phyloP scores from a whole-genome alignment of 2,113 vertebrate genomes.

The Illadopsis cleaveri region DNA sequence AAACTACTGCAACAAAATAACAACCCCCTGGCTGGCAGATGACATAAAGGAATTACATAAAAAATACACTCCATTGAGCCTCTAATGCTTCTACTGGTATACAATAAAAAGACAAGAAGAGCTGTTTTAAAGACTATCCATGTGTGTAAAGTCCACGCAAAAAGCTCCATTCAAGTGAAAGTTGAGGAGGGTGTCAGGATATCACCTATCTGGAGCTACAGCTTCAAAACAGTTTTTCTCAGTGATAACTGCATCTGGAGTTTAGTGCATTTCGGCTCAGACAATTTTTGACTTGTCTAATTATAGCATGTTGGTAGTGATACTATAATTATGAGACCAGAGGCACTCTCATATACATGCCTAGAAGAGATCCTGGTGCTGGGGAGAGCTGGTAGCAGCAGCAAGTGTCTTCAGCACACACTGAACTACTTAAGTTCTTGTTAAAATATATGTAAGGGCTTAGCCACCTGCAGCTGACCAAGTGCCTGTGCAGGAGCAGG shows the following conservation, averaged over 20 bases:
- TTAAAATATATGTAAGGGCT: background rate
- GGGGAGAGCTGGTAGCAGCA: background rate
- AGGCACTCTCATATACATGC: background rate
- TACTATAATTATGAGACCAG: background rate
- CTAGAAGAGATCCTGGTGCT: background rate
- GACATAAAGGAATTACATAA: background rate
- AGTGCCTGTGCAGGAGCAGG: background rate
- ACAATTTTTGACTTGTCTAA: conserved; percentile 34
- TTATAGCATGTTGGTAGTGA: background rate
- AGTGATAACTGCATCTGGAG: background rate
- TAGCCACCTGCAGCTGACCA: background rate
- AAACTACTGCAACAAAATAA: background rate
- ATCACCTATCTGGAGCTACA: background rate
- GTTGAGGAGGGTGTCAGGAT: background rate
- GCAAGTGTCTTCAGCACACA: background rate
- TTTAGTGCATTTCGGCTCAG: background rate
- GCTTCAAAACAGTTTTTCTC: background rate
- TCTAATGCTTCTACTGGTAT: background rate
- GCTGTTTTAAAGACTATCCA: background rate
- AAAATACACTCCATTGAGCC: background rate
- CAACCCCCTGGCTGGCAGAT: background rate
- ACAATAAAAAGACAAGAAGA: background rate
- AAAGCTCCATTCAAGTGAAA: background rate
- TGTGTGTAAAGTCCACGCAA: background rate
- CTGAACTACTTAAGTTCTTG: background rate